Conservation (phyloP, 2,113 vertebrate genomes). For the Naja naja region DNA sequence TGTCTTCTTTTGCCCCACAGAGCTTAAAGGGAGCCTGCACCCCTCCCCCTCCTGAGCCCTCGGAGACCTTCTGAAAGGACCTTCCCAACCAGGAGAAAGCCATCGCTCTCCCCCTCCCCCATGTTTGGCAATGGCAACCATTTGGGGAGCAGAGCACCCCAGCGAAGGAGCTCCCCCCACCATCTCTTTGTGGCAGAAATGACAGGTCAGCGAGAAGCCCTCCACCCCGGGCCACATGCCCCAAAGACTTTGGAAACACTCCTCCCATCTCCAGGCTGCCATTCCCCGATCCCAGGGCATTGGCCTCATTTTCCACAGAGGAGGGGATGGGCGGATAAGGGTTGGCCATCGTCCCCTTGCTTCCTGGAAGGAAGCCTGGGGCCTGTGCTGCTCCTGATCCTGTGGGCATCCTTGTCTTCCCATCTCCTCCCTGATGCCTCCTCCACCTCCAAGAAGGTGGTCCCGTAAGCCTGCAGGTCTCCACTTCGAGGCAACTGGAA, state of each 20-base stretch:
- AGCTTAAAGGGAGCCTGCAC: neutral
- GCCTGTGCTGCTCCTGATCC: neutral
- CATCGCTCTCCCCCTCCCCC: neutral
- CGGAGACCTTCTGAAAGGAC: neutral
- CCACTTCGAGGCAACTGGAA: neutral
- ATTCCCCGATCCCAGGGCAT: neutral
- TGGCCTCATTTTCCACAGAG: neutral
- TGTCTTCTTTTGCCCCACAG: neutral
- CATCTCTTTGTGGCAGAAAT: constrained; percentile 51
- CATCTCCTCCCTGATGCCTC: constrained; percentile 89
- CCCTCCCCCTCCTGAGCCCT: neutral
- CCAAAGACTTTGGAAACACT: neutral
- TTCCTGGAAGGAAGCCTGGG: neutral
- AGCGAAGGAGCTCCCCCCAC: constrained; percentile 65
- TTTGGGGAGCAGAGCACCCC: constrained; percentile 65
- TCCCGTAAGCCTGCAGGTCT: constrained; percentile 77
- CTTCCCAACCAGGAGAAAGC: neutral
- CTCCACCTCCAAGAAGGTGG: constrained; percentile 81
- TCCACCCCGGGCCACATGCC: neutral
- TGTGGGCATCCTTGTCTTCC: constrained; percentile 81
- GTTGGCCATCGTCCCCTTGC: neutral
- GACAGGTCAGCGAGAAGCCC: neutral
- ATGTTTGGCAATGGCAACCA: constrained; percentile 61
- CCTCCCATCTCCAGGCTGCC: neutral
- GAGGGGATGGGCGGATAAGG: neutral